phyloP scores from a whole-genome alignment of 2,888 invertebrate species.

The Heliconius aoede region DNA sequence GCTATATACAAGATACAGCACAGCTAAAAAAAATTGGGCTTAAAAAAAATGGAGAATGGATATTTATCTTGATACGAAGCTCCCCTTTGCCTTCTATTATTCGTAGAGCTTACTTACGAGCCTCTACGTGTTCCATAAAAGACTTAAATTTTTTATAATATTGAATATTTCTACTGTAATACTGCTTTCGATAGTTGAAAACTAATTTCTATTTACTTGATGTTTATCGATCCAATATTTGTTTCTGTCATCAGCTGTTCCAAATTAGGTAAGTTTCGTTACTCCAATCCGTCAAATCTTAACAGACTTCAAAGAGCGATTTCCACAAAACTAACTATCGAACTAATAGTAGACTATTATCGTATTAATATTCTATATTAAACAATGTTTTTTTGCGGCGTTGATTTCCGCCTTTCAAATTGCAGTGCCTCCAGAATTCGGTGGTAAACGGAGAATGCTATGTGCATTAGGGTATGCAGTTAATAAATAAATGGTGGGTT shows the following conservation, averaged over 20 bases:
- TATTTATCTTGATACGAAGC: no score
- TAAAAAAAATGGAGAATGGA: no score
- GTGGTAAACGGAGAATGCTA: no score
- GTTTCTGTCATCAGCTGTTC: not conserved
- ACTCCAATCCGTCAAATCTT: not conserved
- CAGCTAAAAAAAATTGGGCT: no score
- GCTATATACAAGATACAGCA: no score
- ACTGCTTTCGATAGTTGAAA: conserved; percentile 6
- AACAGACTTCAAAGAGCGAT: not conserved
- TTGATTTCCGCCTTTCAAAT: no score
- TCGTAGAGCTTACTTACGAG: no score
- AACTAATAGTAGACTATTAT: not conserved
- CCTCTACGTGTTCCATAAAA: not conserved
- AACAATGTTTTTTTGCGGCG: no score
- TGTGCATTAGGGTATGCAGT: no score
- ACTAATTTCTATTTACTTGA: conserved; percentile 2
- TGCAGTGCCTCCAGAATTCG: no score
- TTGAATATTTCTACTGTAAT: not conserved
- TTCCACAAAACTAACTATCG: not conserved
- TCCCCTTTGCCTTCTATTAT: no score
- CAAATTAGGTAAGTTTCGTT: conserved; percentile 5
- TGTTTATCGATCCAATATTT: conserved; percentile 3
- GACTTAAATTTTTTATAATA: not conserved
- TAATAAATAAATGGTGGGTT: no score
- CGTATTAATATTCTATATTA: not conserved